Conservation (phyloP, 2,113 vertebrate genomes). For the Halcyon malimbica region DNA sequence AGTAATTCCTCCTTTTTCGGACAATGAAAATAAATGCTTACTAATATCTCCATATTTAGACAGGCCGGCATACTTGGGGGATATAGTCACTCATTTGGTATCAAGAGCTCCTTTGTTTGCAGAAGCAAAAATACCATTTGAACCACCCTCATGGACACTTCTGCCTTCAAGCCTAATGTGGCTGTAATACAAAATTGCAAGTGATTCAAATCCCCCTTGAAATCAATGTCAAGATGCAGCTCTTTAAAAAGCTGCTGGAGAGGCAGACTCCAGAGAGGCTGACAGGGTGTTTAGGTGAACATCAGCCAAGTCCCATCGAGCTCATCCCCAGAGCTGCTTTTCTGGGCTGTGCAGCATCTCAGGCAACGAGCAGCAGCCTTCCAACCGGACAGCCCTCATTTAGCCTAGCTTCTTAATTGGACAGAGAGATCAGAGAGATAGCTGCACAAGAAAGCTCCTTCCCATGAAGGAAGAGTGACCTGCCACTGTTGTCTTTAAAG, state of each 20-base stretch:
- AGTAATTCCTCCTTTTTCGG: conserved; percentile 41
- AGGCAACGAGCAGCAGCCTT: not conserved
- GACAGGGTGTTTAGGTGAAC: not conserved
- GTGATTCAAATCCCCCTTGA: not conserved
- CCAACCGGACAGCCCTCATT: not conserved
- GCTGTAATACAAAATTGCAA: not conserved
- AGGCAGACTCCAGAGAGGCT: not conserved
- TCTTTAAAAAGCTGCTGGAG: not conserved
- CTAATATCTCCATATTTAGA: conserved; percentile 61
- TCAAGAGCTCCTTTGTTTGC: conserved; percentile 37
- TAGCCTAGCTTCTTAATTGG: not conserved
- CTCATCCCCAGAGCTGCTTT: accelerated
- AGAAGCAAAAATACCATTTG: conserved; percentile 57
- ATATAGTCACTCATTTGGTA: conserved; percentile 27
- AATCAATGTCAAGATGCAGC: not conserved
- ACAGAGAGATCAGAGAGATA: not conserved
- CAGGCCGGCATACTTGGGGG: conserved; percentile 7
- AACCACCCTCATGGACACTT: not conserved
- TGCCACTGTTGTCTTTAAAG: not conserved
- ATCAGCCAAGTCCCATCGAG: accelerated
- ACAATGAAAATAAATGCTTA: conserved; percentile 50
- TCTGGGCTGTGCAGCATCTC: accelerated
- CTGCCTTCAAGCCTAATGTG: not conserved
- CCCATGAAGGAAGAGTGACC: not conserved
- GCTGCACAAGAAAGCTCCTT: not conserved